Percentiles rank a stretch among this genome's conserved stretches.
Evolutionary conservation across 2,797 vertebrate species (phyloP).

Genomic region (Periparus ater): DNA sequence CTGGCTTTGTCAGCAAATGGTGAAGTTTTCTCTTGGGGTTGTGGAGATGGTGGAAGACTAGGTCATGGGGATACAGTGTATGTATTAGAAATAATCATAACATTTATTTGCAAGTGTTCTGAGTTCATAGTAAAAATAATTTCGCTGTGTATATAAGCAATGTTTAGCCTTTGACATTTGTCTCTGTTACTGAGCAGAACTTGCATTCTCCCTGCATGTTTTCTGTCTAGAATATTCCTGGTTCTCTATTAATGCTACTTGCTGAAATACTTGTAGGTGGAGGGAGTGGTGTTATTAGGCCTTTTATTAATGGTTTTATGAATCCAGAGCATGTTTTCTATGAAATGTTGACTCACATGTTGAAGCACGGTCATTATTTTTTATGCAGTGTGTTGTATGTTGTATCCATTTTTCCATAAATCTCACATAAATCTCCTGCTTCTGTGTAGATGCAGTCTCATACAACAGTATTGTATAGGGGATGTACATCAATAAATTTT

Average conservation of each 20-base stretch:
- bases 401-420: not conserved
- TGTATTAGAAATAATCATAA: conserved; percentile 8
- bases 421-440: not conserved
- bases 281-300: not conserved
- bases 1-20: conserved; percentile 92
- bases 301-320: not conserved
- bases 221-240: not conserved
- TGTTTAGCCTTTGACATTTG: not conserved
- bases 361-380: not conserved
- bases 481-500: not conserved
- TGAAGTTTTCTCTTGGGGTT: conserved; percentile 98
- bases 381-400: not conserved
- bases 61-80: conserved; percentile 98
- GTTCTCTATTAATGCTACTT: not conserved
- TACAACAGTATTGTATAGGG: not conserved
- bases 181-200: not conserved
- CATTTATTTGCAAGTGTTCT: not conserved
- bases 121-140: not conserved
- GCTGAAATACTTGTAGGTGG: not conserved
- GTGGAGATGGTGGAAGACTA: conserved; percentile 95
- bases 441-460: not conserved
- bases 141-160: not conserved
- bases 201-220: not conserved
- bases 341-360: not conserved
- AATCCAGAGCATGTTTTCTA: not conserved